These are phyloP conservation scores for Furnarius figulus DNA, from an alignment of 2,113 vertebrate genomes.

Conservation along the genomic window DNA sequence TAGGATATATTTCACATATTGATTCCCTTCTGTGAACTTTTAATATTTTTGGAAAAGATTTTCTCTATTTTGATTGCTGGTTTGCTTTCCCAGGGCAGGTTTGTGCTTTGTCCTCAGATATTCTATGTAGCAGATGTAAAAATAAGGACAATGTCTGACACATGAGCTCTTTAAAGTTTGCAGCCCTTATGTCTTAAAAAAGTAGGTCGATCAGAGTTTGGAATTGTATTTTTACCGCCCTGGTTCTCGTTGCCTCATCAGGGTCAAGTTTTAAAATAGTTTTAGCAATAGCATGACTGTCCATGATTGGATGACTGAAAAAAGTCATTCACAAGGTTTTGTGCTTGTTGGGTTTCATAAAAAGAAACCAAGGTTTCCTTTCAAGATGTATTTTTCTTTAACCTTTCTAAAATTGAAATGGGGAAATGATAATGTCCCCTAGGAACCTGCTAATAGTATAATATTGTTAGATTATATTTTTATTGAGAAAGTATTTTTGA, in stretches of 20 bases:
- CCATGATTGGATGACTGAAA: not conserved
- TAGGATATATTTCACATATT: not conserved
- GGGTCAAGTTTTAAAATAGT: not conserved
- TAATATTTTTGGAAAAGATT: not conserved
- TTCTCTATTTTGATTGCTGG: not conserved
- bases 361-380: not conserved
- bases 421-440: not conserved
- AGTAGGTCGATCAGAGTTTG: not conserved
- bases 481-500: not conserved
- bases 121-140: not conserved
- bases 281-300: not conserved
- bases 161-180: not conserved
- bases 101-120: not conserved
- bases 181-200: not conserved
- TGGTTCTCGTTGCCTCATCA: not conserved
- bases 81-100: not conserved
- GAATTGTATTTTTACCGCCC: not conserved
- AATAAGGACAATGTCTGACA: not conserved
- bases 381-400: not conserved
- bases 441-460: not conserved
- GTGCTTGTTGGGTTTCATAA: not conserved
- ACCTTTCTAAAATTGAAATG: not conserved
- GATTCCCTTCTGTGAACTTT: not conserved
- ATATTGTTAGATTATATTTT: not conserved
- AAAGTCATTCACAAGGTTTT: not conserved